These are phyloP conservation scores for Sternotherus odoratus DNA, from an alignment of 2,797 vertebrate genomes.

Conservation along the genomic window DNA sequence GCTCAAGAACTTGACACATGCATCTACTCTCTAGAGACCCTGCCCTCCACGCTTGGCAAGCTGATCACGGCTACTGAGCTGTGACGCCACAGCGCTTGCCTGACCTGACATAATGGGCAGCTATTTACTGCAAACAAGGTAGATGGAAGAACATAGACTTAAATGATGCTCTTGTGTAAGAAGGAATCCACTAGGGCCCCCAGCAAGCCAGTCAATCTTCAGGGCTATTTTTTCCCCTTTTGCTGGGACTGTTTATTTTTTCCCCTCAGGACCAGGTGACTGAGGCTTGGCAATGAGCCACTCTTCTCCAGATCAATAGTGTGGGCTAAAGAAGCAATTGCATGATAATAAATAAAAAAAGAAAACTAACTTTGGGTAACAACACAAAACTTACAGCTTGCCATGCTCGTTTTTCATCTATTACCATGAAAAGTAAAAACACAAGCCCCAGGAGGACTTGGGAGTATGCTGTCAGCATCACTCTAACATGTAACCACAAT, in stretches of 20 bases:
- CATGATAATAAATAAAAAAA: constrained; percentile 84
- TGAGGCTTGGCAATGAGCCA: constrained; percentile 75
- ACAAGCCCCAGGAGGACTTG: neutral
- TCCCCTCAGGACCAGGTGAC: constrained; percentile 73
- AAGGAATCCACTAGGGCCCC: constrained; percentile 76
- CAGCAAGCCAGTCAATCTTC: constrained; percentile 77
- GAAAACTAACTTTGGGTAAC: constrained; percentile 75
- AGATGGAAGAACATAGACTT: constrained; percentile 86
- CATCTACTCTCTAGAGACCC: constrained; percentile 57
- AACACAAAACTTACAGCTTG: constrained; percentile 29
- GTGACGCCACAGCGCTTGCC: constrained; percentile 81
- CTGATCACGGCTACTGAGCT: constrained; percentile 79
- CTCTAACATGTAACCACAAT: constrained; percentile 38
- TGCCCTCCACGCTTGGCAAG: constrained; percentile 57
- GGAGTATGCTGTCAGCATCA: constrained; percentile 46
- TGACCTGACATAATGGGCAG: constrained; percentile 89
- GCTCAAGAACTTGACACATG: constrained; percentile 81
- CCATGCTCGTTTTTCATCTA: constrained; percentile 12
- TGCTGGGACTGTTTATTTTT: constrained; percentile 32
- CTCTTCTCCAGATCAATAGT: constrained; percentile 79
- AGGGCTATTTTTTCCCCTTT: constrained; percentile 12
- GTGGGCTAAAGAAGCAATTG: constrained; percentile 82
- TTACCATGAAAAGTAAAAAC: constrained; percentile 16
- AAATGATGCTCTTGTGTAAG: constrained; percentile 88
- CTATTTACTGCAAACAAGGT: constrained; percentile 91